Conservation (phyloP, 2,797 vertebrate species). For the Poecilia gillii region DNA sequence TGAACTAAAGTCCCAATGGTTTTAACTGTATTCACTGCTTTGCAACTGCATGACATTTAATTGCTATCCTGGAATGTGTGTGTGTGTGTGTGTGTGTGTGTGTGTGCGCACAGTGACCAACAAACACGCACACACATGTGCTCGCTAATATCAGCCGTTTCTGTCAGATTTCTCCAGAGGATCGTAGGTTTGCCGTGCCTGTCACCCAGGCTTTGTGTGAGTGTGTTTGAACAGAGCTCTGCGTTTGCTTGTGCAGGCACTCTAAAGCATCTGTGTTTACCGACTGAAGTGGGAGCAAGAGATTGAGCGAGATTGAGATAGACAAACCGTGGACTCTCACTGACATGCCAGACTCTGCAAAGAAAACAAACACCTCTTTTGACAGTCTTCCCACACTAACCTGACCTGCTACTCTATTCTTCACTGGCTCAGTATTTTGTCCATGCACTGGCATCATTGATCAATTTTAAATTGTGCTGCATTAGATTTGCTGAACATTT, state of each 20-base stretch:
- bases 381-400: slow-evolving; percentile 49
- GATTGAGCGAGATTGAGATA: slow-evolving; percentile 54
- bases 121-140: slow-evolving; percentile 1
- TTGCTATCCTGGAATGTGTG: slow-evolving; percentile 33
- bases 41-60: slow-evolving; percentile 57
- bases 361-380: slow-evolving; percentile 73
- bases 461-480: not conserved
- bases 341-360: slow-evolving; percentile 61
- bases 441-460: not conserved
- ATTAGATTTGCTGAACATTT: not conserved
- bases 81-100: not conserved
- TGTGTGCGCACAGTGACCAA: not conserved
- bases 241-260: slow-evolving; percentile 64
- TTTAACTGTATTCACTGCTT: slow-evolving; percentile 46
- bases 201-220: slow-evolving; percentile 31
- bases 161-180: slow-evolving; percentile 53
- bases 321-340: slow-evolving; percentile 61
- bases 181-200: slow-evolving; percentile 39
- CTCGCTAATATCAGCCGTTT: slow-evolving; percentile 42
- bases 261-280: slow-evolving; percentile 75
- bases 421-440: not conserved
- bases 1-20: slow-evolving; percentile 33
- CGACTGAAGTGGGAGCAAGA: slow-evolving; percentile 56
- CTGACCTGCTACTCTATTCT: not conserved
- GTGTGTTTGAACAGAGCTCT: slow-evolving; percentile 63